Evolutionary conservation across 2,797 vertebrate species (phyloP).

Genomic region (Sarcoramphus papa): DNA sequence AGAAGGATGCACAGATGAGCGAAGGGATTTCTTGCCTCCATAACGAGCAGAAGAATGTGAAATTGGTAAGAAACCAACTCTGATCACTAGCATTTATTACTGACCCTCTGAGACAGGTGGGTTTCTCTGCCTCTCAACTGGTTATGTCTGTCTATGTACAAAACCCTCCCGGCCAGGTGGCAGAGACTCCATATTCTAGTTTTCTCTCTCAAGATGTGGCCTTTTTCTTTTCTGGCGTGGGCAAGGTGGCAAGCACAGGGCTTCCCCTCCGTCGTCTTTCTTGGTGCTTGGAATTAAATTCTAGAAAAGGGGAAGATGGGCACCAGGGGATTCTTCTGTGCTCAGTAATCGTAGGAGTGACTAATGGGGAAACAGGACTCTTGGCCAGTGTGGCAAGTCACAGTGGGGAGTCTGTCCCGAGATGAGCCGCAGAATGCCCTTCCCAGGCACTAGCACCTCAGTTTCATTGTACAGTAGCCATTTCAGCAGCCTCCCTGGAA

Average conservation of each 20-base stretch:
- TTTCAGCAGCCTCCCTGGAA: conserved; percentile 13
- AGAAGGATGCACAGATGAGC: neutral
- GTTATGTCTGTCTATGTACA: fast-evolving
- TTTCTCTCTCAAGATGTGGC: neutral
- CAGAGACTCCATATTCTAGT: neutral
- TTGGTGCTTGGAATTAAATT: neutral
- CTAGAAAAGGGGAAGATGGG: neutral
- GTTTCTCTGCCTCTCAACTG: neutral
- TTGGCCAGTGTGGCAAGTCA: neutral
- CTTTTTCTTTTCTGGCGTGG: neutral
- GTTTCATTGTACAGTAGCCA: neutral
- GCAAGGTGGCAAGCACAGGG: neutral
- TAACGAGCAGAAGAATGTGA: neutral
- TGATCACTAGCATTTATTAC: neutral
- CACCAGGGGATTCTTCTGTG: neutral
- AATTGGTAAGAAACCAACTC: neutral
- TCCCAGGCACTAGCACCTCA: conserved; percentile 22
- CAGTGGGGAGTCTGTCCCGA: neutral
- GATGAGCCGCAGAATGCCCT: neutral
- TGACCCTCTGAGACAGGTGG: too few species aligned
- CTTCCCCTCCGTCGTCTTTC: neutral
- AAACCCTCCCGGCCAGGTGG: neutral
- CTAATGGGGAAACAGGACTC: neutral
- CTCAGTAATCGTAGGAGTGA: neutral
- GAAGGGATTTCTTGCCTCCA: neutral